phyloP scores from a whole-genome alignment of 2,797 vertebrate species.

The Leucoraja ocellata region DNA sequence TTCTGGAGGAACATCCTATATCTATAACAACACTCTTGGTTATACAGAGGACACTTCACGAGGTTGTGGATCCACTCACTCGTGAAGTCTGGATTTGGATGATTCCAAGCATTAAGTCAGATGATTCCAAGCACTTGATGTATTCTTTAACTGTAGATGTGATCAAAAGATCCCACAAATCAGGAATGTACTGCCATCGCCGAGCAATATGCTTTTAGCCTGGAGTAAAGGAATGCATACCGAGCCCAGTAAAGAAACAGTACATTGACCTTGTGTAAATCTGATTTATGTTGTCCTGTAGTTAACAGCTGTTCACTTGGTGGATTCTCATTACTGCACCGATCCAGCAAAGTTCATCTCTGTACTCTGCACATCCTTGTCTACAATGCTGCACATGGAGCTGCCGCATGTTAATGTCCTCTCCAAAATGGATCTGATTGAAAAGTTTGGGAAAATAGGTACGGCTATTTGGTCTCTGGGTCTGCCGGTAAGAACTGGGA shows the following conservation, averaged over 20 bases:
- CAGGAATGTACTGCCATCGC: not conserved
- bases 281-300: slow-evolving; percentile 46
- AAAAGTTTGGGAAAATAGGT: slow-evolving; percentile 92
- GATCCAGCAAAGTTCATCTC: slow-evolving; percentile 97
- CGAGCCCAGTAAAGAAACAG: not conserved
- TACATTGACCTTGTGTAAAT: not conserved
- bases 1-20: too few species aligned
- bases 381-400: slow-evolving; percentile 93
- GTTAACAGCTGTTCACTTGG: slow-evolving; percentile 86
- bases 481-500: not conserved
- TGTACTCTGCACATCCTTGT: slow-evolving; percentile 85
- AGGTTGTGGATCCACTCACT: too few species aligned
- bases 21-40: too few species aligned
- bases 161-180: not conserved
- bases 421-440: slow-evolving; percentile 94
- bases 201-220: not conserved
- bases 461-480: slow-evolving; percentile 42
- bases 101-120: too few species aligned
- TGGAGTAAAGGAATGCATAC: not conserved
- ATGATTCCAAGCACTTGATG: not conserved
- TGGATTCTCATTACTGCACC: slow-evolving; percentile 95
- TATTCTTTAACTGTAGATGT: not conserved
- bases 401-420: slow-evolving; percentile 90
- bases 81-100: too few species aligned
- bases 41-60: too few species aligned